Base-by-base conservation (phyloP, 2,113 vertebrate species). In the Cisticola juncidis region DNA sequence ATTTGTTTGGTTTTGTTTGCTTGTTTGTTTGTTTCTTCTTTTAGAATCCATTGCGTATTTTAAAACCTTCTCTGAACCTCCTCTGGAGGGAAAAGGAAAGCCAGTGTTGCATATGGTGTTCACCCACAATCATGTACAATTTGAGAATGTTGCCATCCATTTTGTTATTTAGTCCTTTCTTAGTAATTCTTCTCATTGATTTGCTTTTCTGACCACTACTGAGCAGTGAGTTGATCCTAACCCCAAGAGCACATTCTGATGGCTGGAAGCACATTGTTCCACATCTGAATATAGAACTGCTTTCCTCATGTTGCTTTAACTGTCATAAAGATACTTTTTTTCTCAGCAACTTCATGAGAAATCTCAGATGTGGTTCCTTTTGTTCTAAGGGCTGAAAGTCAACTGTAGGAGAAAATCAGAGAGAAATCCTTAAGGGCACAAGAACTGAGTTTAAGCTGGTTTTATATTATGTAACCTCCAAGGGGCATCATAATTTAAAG, bases 361-460 rank as follows among this genome's bases (percentile, higher is more conserved):
- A 94, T 29, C 61, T 92, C 56, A 91, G 65, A 90, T 38, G 54
- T 57, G 45, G 21, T 54, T 79, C 45, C 24, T 83, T 79, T 76
- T 82, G 25, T 70, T 95, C 64, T 44, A 73, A 62, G 20, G n/a
- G 28, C 54, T 96, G 77, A 91, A 96, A 95, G 93, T 96, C 77
- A 97, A 10, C n/a, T 86, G 78, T 89, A 92, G 78, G 88, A 92
- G 57, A 97, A 94, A 91, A 95, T 81, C 60, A 79, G 74, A 95
- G 35, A 68, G 36, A 42, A 83, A 80, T 72, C 45, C 81, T 93
- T 92, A 68, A 45, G 64, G 78, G 78, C 45, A 94, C 22, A 81
- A 88, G 45, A 92, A 62, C 53, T 45, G 80, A 86, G n/a, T 58
- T 86, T 93, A 73, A 85, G 11, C 11, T 83, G 38, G 12, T 74